A percentile compares a stretch with the other conserved stretches of the same genome.
Evolutionary conservation across 2,888 invertebrate species (phyloP).

Genomic region (Gonocerus acuteangulatus): DNA sequence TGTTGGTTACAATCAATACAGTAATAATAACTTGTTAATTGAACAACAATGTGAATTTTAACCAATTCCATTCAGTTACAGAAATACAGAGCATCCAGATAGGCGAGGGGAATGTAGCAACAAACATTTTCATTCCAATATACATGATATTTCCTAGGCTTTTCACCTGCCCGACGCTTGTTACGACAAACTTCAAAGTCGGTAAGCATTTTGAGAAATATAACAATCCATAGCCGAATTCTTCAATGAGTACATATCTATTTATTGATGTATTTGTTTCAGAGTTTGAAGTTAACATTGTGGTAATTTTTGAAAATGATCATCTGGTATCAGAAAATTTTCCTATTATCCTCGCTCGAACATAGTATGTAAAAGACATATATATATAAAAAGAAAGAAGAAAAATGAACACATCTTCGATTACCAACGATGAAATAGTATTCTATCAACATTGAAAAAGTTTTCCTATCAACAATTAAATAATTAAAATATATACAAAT

Average conservation of each 20-base stretch:
- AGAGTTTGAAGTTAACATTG: constrained; percentile 93
- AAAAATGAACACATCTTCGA: not conserved
- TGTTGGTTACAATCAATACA: too few species aligned
- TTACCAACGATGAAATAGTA: not conserved
- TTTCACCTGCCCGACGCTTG: constrained; percentile 88
- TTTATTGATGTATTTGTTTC: constrained; percentile 49
- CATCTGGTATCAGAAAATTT: constrained; percentile 92
- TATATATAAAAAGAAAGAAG: not conserved
- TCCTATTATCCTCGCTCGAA: constrained; percentile 58
- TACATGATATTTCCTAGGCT: constrained; percentile 92
- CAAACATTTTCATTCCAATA: constrained; percentile 76
- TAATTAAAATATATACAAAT: too few species aligned
- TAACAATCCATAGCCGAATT: too few species aligned
- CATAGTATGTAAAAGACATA: not conserved
- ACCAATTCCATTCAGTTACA: constrained; percentile 77
- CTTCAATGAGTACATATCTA: too few species aligned
- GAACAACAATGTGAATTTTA: too few species aligned
- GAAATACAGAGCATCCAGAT: constrained; percentile 98
- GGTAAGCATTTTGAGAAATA: constrained; percentile 51
- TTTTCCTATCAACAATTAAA: too few species aligned
- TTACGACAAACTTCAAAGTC: constrained; percentile 88
- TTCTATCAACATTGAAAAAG: too few species aligned
- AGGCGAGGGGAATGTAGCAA: constrained; percentile 81
- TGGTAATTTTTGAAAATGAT: constrained; percentile 86
- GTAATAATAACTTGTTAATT: too few species aligned